phyloP scores from a whole-genome alignment of 2,888 invertebrate species.

The Netelia inedita region DNA sequence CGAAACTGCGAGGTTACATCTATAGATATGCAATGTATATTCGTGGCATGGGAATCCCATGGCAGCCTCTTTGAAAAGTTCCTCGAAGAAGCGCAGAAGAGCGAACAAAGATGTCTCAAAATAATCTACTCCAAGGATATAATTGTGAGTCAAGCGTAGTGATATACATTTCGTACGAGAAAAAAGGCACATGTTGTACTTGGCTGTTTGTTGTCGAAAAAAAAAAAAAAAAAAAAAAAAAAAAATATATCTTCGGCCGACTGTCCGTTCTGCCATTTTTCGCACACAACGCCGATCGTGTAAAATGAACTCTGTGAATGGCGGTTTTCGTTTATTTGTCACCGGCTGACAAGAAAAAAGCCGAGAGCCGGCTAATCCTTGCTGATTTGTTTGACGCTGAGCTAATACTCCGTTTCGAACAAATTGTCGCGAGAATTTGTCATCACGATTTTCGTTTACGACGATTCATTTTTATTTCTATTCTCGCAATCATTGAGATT shows the following conservation, averaged over 20 bases:
- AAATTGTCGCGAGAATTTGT: constrained; percentile 8
- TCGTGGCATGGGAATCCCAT: constrained; percentile 67
- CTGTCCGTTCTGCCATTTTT: constrained; percentile 40
- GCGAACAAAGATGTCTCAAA: constrained; percentile 77
- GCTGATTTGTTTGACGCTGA: constrained; percentile 69
- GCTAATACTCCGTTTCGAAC: constrained; percentile 7
- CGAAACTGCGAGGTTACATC: not conserved
- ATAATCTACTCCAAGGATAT: constrained; percentile 77
- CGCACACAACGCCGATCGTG: constrained; percentile 43
- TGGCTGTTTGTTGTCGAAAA: constrained; percentile 3
- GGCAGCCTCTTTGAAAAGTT: constrained; percentile 44
- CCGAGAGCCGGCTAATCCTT: constrained; percentile 74
- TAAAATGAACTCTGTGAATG: constrained; percentile 82
- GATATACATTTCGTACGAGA: constrained; percentile 45
- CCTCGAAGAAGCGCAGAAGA: constrained; percentile 54
- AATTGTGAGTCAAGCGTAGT: constrained; percentile 77
- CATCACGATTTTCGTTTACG: not conserved
- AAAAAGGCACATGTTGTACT: not conserved
- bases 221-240: not conserved
- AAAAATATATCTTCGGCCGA: constrained; percentile 18
- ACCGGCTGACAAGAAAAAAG: constrained; percentile 72
- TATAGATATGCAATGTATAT: not conserved
- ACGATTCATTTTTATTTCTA: not conserved
- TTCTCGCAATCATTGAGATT: not conserved
- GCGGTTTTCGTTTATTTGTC: constrained; percentile 83